phyloP scores from a whole-genome alignment of 2,888 invertebrate species.

The Pyrocoelia pectoralis region DNA sequence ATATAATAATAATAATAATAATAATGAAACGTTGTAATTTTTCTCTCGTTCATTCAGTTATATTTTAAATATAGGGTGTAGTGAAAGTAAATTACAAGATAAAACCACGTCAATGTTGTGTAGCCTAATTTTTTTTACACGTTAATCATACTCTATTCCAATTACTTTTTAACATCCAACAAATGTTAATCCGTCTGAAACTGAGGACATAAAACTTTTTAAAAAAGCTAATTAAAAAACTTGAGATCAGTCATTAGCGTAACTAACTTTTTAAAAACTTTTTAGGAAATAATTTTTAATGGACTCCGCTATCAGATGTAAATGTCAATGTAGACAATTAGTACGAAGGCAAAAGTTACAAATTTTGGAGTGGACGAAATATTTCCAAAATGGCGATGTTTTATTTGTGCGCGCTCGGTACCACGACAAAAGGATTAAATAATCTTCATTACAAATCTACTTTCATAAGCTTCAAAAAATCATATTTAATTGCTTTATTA shows the following conservation, averaged over 20 bases:
- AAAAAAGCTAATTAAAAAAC: slow-evolving; percentile 39
- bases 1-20: slow-evolving; percentile 14
- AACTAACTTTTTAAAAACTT: slow-evolving; percentile 37
- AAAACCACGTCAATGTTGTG: not conserved
- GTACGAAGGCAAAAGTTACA: slow-evolving; percentile 2
- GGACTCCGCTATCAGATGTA: slow-evolving; percentile 38
- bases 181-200: slow-evolving; percentile 37
- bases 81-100: not conserved
- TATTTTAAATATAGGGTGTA: not conserved
- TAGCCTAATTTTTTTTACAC: not conserved
- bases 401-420: not conserved
- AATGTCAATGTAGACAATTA: slow-evolving; percentile 31
- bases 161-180: slow-evolving; percentile 27
- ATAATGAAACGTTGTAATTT: too few species aligned
- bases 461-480: too few species aligned
- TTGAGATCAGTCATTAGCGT: slow-evolving; percentile 39
- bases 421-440: too few species aligned
- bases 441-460: too few species aligned
- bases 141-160: slow-evolving; percentile 7
- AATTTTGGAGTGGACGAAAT: not conserved
- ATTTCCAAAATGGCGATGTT: not conserved
- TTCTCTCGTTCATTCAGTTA: too few species aligned
- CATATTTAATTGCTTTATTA: too few species aligned
- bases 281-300: slow-evolving; percentile 39
- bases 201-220: slow-evolving; percentile 36